Percentiles rank a stretch among this genome's conserved stretches.
Evolutionary conservation across 2,888 invertebrate species (phyloP).

Genomic region (Mactromeris polynyma): DNA sequence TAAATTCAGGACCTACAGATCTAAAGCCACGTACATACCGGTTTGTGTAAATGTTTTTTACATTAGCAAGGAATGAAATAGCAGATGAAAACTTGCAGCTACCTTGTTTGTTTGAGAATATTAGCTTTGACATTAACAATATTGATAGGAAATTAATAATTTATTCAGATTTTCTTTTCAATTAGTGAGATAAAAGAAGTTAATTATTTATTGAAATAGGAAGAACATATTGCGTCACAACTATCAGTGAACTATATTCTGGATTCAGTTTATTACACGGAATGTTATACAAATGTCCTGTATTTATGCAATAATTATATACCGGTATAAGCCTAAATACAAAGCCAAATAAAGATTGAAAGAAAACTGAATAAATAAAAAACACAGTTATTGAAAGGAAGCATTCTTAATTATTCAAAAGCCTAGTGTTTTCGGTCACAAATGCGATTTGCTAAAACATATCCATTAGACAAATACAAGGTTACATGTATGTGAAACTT

Average conservation of each 20-base stretch:
- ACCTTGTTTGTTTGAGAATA: too few relatives aligned
- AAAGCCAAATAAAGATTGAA: background rate
- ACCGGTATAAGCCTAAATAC: background rate
- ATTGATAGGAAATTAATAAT: background rate
- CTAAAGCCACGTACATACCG: too few relatives aligned
- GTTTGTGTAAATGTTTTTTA: too few relatives aligned
- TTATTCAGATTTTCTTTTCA: background rate
- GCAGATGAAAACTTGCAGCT: too few relatives aligned
- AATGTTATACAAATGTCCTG: background rate
- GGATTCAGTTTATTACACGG: background rate
- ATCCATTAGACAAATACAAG: background rate
- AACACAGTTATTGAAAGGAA: constrained; percentile 9
- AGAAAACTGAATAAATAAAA: constrained; percentile 1
- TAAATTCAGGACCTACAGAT: too few relatives aligned
- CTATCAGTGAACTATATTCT: background rate
- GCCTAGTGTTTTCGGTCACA: background rate
- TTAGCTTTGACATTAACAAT: too few relatives aligned
- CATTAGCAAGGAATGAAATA: too few relatives aligned
- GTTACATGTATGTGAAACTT: background rate
- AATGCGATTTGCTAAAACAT: constrained; percentile 1
- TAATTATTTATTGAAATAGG: background rate
- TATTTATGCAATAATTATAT: constrained; percentile 9
- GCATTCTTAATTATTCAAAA: background rate
- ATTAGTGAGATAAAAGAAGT: too few relatives aligned
- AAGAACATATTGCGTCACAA: background rate